phyloP scores from a whole-genome alignment of 2,888 invertebrate genomes.

The Clivina fossor region DNA sequence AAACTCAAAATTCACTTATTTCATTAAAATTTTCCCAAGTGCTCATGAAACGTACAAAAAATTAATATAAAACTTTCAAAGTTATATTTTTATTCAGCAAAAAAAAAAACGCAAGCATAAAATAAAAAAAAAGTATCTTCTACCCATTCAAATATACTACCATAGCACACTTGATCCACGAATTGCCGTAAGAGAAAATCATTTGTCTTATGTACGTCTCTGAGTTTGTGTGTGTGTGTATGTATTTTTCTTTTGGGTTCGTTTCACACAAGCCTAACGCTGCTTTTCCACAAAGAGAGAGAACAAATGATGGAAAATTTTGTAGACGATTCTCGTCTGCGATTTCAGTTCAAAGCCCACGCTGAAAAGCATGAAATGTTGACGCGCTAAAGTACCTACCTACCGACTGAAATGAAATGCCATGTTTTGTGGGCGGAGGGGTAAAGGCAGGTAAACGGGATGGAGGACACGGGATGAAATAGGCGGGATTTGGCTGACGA shows the following conservation, averaged over 20 bases:
- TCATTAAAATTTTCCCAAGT: constrained; percentile 18
- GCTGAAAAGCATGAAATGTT: too few relatives aligned
- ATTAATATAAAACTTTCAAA: constrained; percentile 21
- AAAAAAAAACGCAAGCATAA: background rate
- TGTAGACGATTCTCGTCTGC: background rate
- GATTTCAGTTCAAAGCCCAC: constrained; percentile 18
- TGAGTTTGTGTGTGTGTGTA: too few relatives aligned
- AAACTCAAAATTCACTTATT: constrained; percentile 1
- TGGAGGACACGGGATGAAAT: constrained; percentile 2
- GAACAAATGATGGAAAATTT: constrained; percentile 30
- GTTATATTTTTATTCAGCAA: background rate
- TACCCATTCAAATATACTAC: background rate
- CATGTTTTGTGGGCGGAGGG: too few relatives aligned
- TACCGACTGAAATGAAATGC: too few relatives aligned
- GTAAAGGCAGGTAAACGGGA: constrained; percentile 8
- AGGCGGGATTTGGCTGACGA: constrained; percentile 13
- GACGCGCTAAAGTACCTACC: too few relatives aligned
- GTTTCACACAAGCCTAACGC: too few relatives aligned
- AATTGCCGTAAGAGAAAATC: constrained; percentile 14
- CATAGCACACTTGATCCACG: background rate
- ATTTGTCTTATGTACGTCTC: too few relatives aligned
- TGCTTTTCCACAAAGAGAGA: constrained; percentile 5
- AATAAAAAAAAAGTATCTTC: background rate
- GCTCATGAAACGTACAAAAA: constrained; percentile 1
- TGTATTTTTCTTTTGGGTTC: constrained; percentile 21